A percentile compares a stretch with the other conserved stretches of the same genome.
Evolutionary conservation across 2,113 vertebrate genomes (phyloP).

Genomic region (Brachionichthys hirsutus): DNA sequence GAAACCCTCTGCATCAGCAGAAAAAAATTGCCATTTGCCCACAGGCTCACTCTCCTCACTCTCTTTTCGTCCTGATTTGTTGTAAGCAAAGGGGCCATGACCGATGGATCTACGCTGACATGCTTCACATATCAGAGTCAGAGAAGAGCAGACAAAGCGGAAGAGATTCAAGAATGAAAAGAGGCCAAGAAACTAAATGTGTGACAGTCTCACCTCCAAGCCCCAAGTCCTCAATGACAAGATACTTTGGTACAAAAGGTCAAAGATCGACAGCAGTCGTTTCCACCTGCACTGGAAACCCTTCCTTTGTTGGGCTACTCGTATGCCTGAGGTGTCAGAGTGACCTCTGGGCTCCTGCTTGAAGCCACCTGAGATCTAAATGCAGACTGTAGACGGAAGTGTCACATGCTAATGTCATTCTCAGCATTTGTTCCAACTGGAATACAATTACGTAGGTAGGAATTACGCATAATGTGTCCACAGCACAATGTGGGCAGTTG

Average conservation of each 20-base stretch:
- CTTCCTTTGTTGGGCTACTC: conserved; percentile 22
- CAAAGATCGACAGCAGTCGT: conserved; percentile 17
- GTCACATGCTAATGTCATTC: background rate
- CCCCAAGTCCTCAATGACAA: background rate
- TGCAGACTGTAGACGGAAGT: background rate
- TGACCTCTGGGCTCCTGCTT: no score
- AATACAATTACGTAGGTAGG: no score
- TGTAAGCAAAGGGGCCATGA: conserved; percentile 44
- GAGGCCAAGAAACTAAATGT: background rate
- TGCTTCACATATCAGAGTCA: background rate
- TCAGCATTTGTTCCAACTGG: background rate
- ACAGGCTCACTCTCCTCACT: conserved; percentile 26
- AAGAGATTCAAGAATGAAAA: conserved; percentile 7
- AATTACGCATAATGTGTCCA: no score
- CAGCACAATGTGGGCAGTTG: background rate
- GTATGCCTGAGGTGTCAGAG: conserved; percentile 9
- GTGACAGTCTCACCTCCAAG: background rate
- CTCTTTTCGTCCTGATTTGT: conserved; percentile 45
- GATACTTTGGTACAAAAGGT: background rate
- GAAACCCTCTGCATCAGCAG: conserved; percentile 52
- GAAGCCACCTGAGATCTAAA: no score
- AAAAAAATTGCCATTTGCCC: conserved; percentile 50
- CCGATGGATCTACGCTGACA: conserved; percentile 32
- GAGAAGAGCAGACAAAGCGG: conserved; percentile 18
- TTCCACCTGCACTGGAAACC: conserved; percentile 41